Evolutionary conservation across 2,113 vertebrate species (phyloP).

Genomic region (Thunnus thynnus): DNA sequence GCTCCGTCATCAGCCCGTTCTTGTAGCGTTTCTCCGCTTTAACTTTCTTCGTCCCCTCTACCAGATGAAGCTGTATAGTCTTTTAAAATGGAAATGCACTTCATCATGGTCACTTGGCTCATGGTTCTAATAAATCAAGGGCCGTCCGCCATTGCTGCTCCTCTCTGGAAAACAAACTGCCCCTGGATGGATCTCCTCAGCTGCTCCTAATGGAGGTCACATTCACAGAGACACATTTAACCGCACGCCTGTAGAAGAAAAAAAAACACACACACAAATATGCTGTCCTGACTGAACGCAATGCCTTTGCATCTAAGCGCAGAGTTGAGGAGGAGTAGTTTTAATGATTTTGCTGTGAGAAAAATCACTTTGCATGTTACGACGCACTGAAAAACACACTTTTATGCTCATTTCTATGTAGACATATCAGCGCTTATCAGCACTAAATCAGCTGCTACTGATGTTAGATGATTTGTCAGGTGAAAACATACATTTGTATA

Average conservation of each 20-base stretch:
- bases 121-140: slow-evolving; percentile 85
- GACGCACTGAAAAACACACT: neutral
- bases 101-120: slow-evolving; percentile 86
- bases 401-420: neutral
- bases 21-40: slow-evolving; percentile 14
- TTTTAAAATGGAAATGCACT: slow-evolving; percentile 87
- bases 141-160: slow-evolving; percentile 71
- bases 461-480: neutral
- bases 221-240: slow-evolving; percentile 75
- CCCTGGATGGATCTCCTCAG: slow-evolving; percentile 79
- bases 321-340: neutral
- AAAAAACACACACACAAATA: slow-evolving; percentile 26
- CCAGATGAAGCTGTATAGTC: slow-evolving; percentile 82
- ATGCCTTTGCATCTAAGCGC: slow-evolving; percentile 5
- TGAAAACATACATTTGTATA: slow-evolving; percentile 4
- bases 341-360: neutral
- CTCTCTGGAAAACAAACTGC: slow-evolving; percentile 84
- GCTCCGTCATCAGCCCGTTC: slow-evolving; percentile 15
- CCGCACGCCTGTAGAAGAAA: slow-evolving; percentile 20
- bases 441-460: neutral
- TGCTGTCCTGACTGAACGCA: slow-evolving; percentile 2
- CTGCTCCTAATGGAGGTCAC: slow-evolving; percentile 85
- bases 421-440: neutral
- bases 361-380: neutral
- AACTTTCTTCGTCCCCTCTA: slow-evolving; percentile 11